A percentile compares a stretch with the other conserved stretches of the same genome.
phyloP scores from a whole-genome alignment of 1,140 invertebrate genomes.

The Drosophila mojavensis region DNA sequence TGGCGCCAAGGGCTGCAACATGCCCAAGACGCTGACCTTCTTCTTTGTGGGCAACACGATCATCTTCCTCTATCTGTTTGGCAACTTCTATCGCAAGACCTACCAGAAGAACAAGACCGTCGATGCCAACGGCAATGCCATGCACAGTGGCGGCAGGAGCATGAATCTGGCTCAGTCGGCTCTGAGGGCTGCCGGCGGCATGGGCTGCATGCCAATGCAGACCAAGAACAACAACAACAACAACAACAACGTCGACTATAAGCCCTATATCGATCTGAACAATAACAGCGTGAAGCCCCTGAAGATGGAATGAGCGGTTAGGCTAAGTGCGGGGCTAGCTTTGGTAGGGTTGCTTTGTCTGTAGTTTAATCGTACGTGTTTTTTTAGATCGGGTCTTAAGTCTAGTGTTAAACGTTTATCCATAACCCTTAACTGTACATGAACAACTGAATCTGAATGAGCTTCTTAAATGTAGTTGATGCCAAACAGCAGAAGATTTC shows the following conservation, averaged over 20 bases:
- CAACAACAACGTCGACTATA: conserved; percentile 48
- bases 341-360: conserved; percentile 34
- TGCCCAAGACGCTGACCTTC: conserved; percentile 87
- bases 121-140: conserved; percentile 37
- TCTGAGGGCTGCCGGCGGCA: conserved; percentile 70
- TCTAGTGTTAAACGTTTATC: conserved; percentile 54
- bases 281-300: conserved; percentile 74
- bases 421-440: conserved; percentile 40
- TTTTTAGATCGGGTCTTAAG: conserved; percentile 71
- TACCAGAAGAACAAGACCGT: conserved; percentile 85
- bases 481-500: conserved; percentile 71
- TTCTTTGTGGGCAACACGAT: conserved; percentile 89
- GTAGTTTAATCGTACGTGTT: conserved; percentile 56
- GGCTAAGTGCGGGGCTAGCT: background rate
- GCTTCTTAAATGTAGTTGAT: conserved; percentile 58
- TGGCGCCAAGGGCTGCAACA: conserved; percentile 89
- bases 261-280: conserved; percentile 74
- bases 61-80: conserved; percentile 92
- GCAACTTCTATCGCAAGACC: conserved; percentile 93
- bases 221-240: conserved; percentile 24
- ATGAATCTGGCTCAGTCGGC: conserved; percentile 58
- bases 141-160: conserved; percentile 42
- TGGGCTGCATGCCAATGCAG: conserved; percentile 72
- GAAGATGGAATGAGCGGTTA: conserved; percentile 64
- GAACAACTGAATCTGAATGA: conserved; percentile 40